These are phyloP conservation scores for Brachyrhaphis roseni DNA, from an alignment of 2,797 vertebrate genomes.

Conservation along the genomic window DNA sequence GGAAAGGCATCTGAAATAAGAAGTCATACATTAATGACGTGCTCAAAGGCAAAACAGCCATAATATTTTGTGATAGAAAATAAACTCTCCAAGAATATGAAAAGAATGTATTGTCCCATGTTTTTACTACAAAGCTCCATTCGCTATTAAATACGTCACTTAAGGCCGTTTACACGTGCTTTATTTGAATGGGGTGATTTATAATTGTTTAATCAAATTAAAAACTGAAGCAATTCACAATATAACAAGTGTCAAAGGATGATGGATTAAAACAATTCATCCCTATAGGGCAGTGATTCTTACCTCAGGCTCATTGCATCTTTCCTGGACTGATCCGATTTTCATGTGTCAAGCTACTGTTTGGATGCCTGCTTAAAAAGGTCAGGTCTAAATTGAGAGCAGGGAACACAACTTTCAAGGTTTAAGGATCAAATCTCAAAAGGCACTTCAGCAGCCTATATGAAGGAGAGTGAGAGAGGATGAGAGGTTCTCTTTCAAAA, in stretches of 20 bases:
- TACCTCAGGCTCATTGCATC: conserved; percentile 35
- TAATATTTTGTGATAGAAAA: conserved; percentile 33
- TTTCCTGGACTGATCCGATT: conserved; percentile 46
- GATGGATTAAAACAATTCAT: conserved; percentile 14
- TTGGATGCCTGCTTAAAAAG: conserved; percentile 56
- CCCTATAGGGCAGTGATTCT: not conserved
- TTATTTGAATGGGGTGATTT: conserved; percentile 34
- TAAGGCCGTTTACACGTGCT: conserved; percentile 59
- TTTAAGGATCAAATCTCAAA: conserved; percentile 71
- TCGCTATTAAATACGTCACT: conserved; percentile 45
- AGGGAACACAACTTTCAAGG: conserved; percentile 57
- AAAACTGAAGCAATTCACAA: conserved; percentile 47
- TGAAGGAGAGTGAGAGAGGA: conserved; percentile 29
- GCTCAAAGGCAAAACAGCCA: conserved; percentile 46
- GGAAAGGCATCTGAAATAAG: conserved; percentile 60
- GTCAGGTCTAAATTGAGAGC: conserved; percentile 72
- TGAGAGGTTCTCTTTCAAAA: conserved; percentile 28
- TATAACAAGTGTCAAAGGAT: conserved; percentile 31
- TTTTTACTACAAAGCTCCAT: conserved; percentile 44
- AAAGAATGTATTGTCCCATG: conserved; percentile 56
- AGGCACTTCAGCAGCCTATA: conserved; percentile 53
- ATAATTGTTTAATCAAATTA: conserved; percentile 68
- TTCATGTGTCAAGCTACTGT: conserved; percentile 42
- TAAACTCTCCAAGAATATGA: conserved; percentile 41
- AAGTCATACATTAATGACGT: conserved; percentile 64